These are phyloP conservation scores for Ophthalmotilapia sp. DNA, from an alignment of 2,113 vertebrate genomes.

Conservation along the genomic window DNA sequence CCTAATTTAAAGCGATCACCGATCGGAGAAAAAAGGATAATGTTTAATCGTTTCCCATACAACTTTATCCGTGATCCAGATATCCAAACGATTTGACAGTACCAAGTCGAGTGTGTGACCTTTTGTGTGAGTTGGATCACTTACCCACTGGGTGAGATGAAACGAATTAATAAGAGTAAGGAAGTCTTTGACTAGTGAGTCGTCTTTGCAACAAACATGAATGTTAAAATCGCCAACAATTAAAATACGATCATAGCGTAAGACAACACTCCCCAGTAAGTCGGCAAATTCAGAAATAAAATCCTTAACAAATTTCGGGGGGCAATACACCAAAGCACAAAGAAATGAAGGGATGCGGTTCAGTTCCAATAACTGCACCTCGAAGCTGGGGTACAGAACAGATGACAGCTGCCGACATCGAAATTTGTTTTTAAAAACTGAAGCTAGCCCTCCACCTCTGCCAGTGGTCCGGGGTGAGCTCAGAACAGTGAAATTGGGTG, in stretches of 20 bases:
- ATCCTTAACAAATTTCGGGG: neutral
- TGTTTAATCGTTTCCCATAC: neutral
- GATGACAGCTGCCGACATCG: neutral
- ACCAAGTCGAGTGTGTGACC: neutral
- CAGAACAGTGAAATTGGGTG: neutral
- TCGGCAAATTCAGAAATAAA: neutral
- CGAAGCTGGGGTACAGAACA: neutral
- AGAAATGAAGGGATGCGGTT: neutral
- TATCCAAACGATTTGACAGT: neutral
- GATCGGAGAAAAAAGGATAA: neutral
- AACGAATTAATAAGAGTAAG: neutral
- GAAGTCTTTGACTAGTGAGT: neutral
- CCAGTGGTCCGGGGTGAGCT: neutral
- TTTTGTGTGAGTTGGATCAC: neutral
- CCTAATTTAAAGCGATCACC: neutral
- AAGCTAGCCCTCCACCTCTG: neutral
- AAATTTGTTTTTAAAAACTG: neutral
- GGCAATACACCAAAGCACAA: neutral
- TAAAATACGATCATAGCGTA: neutral
- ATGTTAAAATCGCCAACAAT: neutral
- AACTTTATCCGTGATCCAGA: neutral
- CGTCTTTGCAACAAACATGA: neutral
- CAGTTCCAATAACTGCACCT: neutral
- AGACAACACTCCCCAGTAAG: neutral
- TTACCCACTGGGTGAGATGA: neutral